Evolutionary conservation across 2,113 vertebrate species (phyloP).

Genomic region (Mustela lutreola): DNA sequence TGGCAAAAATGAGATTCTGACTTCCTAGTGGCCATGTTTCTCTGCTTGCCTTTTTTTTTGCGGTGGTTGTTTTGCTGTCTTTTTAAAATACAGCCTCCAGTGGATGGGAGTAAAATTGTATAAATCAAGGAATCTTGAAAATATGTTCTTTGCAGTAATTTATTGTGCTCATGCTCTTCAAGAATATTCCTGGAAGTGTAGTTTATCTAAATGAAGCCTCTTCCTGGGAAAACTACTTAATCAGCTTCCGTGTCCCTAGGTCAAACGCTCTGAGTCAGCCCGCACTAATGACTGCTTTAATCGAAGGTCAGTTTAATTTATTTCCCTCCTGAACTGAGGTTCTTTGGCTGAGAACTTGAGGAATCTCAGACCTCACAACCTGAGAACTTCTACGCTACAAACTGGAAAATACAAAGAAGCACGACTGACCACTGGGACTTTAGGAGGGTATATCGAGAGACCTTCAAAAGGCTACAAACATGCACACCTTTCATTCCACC

Average conservation of each 20-base stretch:
- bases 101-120: background rate
- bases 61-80: background rate
- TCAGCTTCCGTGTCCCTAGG: background rate
- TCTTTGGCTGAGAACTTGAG: constrained; percentile 34
- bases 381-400: background rate
- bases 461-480: background rate
- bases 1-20: background rate
- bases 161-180: background rate
- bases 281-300: background rate
- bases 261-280: background rate
- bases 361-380: background rate
- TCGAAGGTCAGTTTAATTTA: background rate
- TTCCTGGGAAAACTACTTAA: constrained; percentile 16
- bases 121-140: background rate
- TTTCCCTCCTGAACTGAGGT: constrained; percentile 4
- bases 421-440: background rate
- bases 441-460: background rate
- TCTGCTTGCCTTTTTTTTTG: background rate
- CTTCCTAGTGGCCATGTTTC: background rate
- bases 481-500: background rate
- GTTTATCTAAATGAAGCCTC: constrained; percentile 21
- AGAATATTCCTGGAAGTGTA: constrained; percentile 18
- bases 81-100: background rate
- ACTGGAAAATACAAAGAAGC: background rate
- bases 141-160: background rate